These are phyloP conservation scores for Falco peregrinus DNA, from an alignment of 2,797 vertebrate genomes.

Conservation along the genomic window DNA sequence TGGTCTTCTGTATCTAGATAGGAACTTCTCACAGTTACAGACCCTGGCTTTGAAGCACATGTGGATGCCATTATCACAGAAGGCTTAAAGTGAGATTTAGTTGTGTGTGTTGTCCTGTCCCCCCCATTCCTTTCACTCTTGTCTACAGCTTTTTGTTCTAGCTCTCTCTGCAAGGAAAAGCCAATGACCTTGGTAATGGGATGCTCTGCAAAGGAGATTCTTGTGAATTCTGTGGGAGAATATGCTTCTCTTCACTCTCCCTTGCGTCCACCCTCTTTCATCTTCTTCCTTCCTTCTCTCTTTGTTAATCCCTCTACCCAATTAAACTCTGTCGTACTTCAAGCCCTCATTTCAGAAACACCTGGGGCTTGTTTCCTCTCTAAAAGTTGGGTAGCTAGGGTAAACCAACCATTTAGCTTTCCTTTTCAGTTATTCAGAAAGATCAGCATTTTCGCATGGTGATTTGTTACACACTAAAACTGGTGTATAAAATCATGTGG, in stretches of 20 bases:
- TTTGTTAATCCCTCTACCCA: background rate
- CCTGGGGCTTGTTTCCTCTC: background rate
- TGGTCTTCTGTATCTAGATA: background rate
- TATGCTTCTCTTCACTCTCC: background rate
- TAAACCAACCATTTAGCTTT: background rate
- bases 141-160: background rate
- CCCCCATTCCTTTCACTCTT: background rate
- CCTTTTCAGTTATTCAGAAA: background rate
- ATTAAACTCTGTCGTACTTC: background rate
- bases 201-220: background rate
- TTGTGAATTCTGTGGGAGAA: background rate
- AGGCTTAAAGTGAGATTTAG: background rate
- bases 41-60: background rate
- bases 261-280: background rate
- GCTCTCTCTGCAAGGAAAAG: background rate
- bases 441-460: background rate
- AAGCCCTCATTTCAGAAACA: background rate
- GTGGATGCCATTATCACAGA: background rate
- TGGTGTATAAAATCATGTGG: background rate
- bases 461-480: background rate
- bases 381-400: background rate
- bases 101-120: no score
- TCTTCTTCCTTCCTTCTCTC: background rate
- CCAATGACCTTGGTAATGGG: background rate
- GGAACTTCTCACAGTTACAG: background rate